Base-by-base conservation (phyloP, 2,888 invertebrate genomes). In the Therioaphis trifolii region DNA sequence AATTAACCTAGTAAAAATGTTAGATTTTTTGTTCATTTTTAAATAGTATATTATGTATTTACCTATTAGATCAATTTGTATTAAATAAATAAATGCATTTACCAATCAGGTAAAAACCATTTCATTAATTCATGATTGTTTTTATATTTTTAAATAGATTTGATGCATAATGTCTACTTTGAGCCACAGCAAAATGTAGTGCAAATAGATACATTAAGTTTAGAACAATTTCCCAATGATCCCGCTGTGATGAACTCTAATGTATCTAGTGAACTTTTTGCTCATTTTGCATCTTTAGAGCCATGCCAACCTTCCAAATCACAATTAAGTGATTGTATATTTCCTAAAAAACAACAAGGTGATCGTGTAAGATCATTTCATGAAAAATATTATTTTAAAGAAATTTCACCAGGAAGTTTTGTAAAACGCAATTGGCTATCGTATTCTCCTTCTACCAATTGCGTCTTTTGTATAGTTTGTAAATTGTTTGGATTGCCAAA, bases 341-440 rank as follows among this genome's bases (percentile, higher is more conserved):
- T 66, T 35, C 29, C 35, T 66, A 66, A 18, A 35, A 66, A 7
- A 35, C 66, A 66, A 18, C 66, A 35, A 66, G 66, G 66, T 35
- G 35, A 66, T 66, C n/a, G 35, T 66, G 9, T 66, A 35, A 66
- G 66, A 2, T 66, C 35, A 66, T 66, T 66, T 66, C 66, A 66
- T 66, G 66, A 66, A 35, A 66, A 66, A 66, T n/a, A 66, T 66
- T 66, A 66, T 66, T 66, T 66, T n/a, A 66, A 66, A 66, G 66
- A 35, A 66, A 66, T 66, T 66, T 35, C 35, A 35, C 66, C 11
- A n/a, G 66, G n/a, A 66, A 4, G 21, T 35, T 66, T 35, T 66
- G 66, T 66, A n/a, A 29, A 35, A 66, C 66, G 66, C 0, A 66
- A n/a, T n/a, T n/a, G n/a, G n/a, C n/a, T n/a, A n/a, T n/a, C n/a